Evolutionary conservation across 53 echinoderm and acorn worm species (phyloP), one percentile per base, ranked within the genome.

Genomic region (Arbacia lixula): DNA sequence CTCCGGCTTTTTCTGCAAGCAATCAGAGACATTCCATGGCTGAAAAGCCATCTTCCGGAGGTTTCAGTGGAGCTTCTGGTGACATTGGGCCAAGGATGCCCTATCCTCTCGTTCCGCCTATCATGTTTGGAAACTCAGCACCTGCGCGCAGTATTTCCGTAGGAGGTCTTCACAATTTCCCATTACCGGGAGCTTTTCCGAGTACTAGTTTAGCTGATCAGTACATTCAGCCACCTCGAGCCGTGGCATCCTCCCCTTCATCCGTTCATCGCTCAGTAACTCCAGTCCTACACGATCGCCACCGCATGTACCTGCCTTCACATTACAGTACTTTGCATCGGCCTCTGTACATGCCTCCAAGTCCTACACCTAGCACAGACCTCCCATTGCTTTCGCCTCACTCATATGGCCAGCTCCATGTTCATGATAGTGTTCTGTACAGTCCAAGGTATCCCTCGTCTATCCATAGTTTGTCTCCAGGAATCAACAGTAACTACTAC

Each of bases 361-460:
- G 94, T 57, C 99, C 99, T 36, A 79, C 77, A 28, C 94, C 99
- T 17, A 75, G 82, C 46, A 65, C 93, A 49, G 98, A 97, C 55
- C 67, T 97, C 33, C 77, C 85, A 37, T 53, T 99, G 38, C 85
- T 99, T 84, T 99, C 99, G 27, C 99, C 99, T 52, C 86, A 95
- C 84, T 88, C 92, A 12, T 99, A 84, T 56, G 63, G 92, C 20
- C 94, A 90, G 32, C 62, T 95, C 8, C 99, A 99, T 69, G 51
- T 95, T 62, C 95, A 95, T 85, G 92, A 91, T 60, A 93, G 87
- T 60, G 89, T 93, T 30, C 68, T 96, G 56, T 93, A 93, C 64
- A 96, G 93, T 53, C 96, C 96, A 38, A 91, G 91, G 39, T 87
- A 90, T 68, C 83, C 91, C 32, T 86, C 91, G 11, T 87, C 91